phyloP scores from a whole-genome alignment of 2,888 invertebrate genomes.

The Dioctria linearis region DNA sequence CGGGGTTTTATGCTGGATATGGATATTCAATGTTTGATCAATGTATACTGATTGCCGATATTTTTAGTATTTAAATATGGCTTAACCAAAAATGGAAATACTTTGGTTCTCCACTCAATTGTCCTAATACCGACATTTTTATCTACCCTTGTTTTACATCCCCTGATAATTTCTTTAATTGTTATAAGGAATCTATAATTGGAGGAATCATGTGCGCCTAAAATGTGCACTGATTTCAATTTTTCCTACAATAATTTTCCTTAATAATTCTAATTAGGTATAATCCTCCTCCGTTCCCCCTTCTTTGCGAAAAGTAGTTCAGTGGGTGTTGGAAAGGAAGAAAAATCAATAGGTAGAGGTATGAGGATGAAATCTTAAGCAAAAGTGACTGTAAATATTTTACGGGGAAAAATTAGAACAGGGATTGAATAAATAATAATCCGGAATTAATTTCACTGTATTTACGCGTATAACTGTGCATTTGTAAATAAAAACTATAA shows the following conservation, averaged over 20 bases:
- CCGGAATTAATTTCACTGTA: neutral
- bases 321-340: neutral
- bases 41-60: conserved; percentile 36
- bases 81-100: too few relatives aligned
- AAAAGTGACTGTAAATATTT: neutral
- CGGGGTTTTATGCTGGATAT: neutral
- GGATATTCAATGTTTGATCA: conserved; percentile 44
- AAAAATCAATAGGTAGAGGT: neutral
- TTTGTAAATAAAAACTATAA: too few relatives aligned
- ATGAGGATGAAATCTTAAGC: neutral
- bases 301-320: neutral
- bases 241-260: conserved; percentile 20
- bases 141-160: neutral
- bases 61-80: neutral
- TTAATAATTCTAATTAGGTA: neutral
- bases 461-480: neutral
- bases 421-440: neutral
- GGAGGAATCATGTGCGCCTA: neutral
- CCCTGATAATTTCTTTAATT: neutral
- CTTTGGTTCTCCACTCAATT: neutral
- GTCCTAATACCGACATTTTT: neutral
- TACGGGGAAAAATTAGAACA: neutral
- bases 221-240: conserved; percentile 31
- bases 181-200: neutral
- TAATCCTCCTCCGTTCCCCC: too few relatives aligned